A percentile compares a stretch with the other conserved stretches of the same genome.
Evolutionary conservation across 1,140 invertebrate genomes (phyloP).

Genomic region (Halotydeus destructor): DNA sequence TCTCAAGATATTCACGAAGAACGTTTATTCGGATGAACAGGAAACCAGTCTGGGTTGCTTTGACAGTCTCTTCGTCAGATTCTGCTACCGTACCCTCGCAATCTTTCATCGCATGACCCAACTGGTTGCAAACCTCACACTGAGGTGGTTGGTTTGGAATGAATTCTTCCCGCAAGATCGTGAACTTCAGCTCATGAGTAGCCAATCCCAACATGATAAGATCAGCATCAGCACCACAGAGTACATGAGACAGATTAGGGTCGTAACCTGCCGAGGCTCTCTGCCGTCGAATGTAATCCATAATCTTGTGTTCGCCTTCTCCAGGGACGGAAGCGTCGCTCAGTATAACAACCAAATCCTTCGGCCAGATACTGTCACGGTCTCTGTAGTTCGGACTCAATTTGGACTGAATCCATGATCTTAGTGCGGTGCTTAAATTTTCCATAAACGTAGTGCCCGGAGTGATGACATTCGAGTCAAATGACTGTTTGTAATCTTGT

Average conservation of each 20-base stretch:
- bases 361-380: constrained; percentile 6
- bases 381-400: no score
- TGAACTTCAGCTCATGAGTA: constrained; percentile 97
- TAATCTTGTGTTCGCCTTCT: constrained; percentile 95
- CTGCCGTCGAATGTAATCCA: constrained; percentile 92
- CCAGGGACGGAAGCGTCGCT: constrained; percentile 97
- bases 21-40: constrained; percentile 82
- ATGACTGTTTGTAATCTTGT: constrained; percentile 62
- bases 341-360: constrained; percentile 39
- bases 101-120: constrained; percentile 91
- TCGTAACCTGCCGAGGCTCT: constrained; percentile 87
- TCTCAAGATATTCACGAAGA: constrained; percentile 79
- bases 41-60: constrained; percentile 42
- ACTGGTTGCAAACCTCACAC: constrained; percentile 87
- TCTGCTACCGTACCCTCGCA: constrained; percentile 37
- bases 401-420: constrained; percentile 73
- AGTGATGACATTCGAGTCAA: constrained; percentile 92
- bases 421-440: constrained; percentile 49
- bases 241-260: constrained; percentile 87
- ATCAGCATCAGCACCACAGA: constrained; percentile 75
- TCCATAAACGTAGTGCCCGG: constrained; percentile 75
- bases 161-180: constrained; percentile 93
- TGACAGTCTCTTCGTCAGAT: background rate
- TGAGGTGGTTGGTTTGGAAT: constrained; percentile 87
- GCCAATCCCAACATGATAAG: constrained; percentile 55